These are phyloP conservation scores for Globicephala melas DNA, from an alignment of 2,113 vertebrate genomes.

Conservation along the genomic window DNA sequence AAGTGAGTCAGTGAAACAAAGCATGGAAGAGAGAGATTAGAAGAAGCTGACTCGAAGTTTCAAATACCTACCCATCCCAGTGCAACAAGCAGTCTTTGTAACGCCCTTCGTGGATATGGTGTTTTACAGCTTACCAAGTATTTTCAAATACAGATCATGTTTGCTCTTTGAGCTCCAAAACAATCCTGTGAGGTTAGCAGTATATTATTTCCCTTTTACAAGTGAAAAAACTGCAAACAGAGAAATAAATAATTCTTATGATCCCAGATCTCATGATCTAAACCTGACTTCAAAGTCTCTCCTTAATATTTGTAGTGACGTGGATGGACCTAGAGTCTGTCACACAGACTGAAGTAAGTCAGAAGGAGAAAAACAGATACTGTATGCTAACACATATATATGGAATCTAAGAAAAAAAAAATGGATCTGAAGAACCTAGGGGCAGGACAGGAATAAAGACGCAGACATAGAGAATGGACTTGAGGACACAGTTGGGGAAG, in stretches of 20 bases:
- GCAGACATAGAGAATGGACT: no score
- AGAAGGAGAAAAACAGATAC: no score
- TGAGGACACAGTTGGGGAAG: no score
- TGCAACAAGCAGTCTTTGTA: neutral
- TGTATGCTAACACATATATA: no score
- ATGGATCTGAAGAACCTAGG: no score
- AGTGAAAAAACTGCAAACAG: neutral
- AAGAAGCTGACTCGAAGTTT: neutral
- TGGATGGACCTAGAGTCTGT: no score
- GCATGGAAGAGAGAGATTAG: neutral
- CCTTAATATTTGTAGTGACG: no score
- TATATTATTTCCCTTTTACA: neutral
- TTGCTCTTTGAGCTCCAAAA: neutral
- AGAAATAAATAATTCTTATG: neutral
- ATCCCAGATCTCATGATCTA: neutral
- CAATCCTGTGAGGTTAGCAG: neutral
- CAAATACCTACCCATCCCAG: neutral
- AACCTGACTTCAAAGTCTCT: slow-evolving; percentile 5
- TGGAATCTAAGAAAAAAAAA: no score
- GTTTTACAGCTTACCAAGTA: neutral
- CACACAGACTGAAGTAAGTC: no score
- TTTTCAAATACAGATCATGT: neutral
- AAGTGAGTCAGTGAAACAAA: neutral
- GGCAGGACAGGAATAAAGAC: no score
- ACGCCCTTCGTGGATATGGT: neutral